Percentiles rank a stretch among this genome's conserved stretches.
Evolutionary conservation across 2,888 invertebrate species (phyloP).

Genomic region (Cosmia pyralina): DNA sequence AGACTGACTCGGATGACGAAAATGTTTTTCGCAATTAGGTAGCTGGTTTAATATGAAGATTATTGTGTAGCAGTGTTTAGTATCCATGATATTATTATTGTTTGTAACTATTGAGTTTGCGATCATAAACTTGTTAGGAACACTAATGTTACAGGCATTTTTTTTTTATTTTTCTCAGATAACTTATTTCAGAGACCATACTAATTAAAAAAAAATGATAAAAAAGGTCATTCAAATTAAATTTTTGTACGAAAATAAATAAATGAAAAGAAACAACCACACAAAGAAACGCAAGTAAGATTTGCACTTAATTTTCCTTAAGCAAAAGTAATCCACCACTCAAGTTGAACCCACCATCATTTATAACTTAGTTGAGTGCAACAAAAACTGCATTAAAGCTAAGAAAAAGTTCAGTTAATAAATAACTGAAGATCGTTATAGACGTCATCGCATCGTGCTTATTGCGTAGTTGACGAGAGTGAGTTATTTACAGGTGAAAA

Average conservation of each 20-base stretch:
- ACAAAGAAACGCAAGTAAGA: not conserved
- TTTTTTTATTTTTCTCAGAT: too few species aligned
- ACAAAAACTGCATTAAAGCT: slow-evolving; percentile 52
- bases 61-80: too few species aligned
- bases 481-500: slow-evolving; percentile 4
- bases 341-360: slow-evolving; percentile 18
- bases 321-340: slow-evolving; percentile 10
- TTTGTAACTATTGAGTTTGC: too few species aligned
- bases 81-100: too few species aligned
- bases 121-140: too few species aligned
- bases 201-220: too few species aligned
- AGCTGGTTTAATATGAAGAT: too few species aligned
- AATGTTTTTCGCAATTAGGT: too few species aligned
- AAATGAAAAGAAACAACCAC: not conserved
- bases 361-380: slow-evolving; percentile 47
- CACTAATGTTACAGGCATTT: too few species aligned
- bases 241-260: not conserved
- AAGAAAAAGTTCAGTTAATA: slow-evolving; percentile 57
- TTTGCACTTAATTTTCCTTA: not conserved
- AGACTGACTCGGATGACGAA: too few species aligned
- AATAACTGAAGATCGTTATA: slow-evolving; percentile 52
- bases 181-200: too few species aligned
- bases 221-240: too few species aligned
- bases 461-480: slow-evolving; percentile 49
- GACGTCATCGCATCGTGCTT: slow-evolving; percentile 45